phyloP scores from a whole-genome alignment of 2,888 invertebrate species.

The Trisateles emortualis region DNA sequence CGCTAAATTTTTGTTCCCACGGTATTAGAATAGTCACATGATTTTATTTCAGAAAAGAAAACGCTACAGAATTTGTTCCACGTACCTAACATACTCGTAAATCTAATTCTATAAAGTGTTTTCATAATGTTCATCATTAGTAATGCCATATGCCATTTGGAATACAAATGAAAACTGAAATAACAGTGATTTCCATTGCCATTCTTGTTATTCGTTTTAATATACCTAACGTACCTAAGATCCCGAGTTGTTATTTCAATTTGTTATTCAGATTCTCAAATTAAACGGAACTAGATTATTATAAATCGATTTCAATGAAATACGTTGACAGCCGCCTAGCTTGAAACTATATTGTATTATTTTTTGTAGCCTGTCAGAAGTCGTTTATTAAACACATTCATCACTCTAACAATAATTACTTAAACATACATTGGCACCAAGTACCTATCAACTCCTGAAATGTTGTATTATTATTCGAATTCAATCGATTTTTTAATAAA shows the following conservation, averaged over 20 bases:
- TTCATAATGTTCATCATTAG: conserved; percentile 1
- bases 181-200: not conserved
- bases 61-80: not conserved
- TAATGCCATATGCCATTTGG: conserved; percentile 7
- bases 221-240: not conserved
- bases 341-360: not conserved
- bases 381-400: not conserved
- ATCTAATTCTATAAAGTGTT: not conserved
- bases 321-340: not conserved
- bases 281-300: not conserved
- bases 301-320: not conserved
- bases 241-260: not conserved
- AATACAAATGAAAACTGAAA: conserved; percentile 23
- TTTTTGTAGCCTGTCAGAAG: not conserved
- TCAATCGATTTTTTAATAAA: too few relatives aligned
- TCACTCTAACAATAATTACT: conserved; percentile 1
- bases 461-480: not conserved
- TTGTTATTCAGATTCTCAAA: not conserved
- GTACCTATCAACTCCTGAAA: conserved; percentile 10
- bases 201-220: not conserved
- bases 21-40: conserved; percentile 22
- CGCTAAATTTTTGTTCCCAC: conserved; percentile 70
- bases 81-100: not conserved
- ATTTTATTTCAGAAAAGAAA: not conserved
- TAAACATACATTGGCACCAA: conserved; percentile 22